Percentiles rank a stretch among this genome's conserved stretches.
Conservation (phyloP, 2,888 invertebrate species). For the Ochropleura plecta region DNA sequence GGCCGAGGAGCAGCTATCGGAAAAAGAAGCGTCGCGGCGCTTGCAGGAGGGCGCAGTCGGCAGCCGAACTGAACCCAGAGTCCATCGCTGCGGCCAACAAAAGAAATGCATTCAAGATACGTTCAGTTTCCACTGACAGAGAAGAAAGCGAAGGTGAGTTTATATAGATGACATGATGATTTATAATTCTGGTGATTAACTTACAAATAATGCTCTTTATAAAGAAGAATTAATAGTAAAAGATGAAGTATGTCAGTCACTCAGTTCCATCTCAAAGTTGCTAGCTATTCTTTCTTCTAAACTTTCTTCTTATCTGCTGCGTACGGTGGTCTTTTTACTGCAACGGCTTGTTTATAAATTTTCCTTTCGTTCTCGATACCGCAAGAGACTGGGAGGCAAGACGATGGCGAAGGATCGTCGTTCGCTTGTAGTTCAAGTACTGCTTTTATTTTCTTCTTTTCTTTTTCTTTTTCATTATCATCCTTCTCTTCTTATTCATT, state of each 20-base stretch:
- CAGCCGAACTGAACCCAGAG: slow-evolving; percentile 92
- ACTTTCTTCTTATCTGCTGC: slow-evolving; percentile 42
- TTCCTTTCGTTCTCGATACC: slow-evolving; percentile 71
- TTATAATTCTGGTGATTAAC: not conserved
- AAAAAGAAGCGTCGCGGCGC: slow-evolving; percentile 90
- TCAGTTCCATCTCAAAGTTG: slow-evolving; percentile 1
- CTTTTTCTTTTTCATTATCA: not conserved
- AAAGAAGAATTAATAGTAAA: not conserved
- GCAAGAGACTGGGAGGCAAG: slow-evolving; percentile 78
- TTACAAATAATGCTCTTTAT: not conserved
- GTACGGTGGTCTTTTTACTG: slow-evolving; percentile 61
- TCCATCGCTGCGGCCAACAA: slow-evolving; percentile 92
- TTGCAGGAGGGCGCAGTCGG: slow-evolving; percentile 92
- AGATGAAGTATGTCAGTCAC: not conserved
- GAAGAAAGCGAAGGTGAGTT: slow-evolving; percentile 90
- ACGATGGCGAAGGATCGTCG: slow-evolving; percentile 78
- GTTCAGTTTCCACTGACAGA: slow-evolving; percentile 92
- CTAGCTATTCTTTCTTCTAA: slow-evolving; percentile 23
- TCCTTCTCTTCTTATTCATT: no score
- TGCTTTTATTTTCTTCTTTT: slow-evolving; percentile 57
- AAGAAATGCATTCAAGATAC: slow-evolving; percentile 91
- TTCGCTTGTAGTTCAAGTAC: slow-evolving; percentile 83
- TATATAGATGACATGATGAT: not conserved
- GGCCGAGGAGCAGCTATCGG: slow-evolving; percentile 88
- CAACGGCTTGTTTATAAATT: slow-evolving; percentile 23